Base-by-base conservation (phyloP, 2,113 vertebrate species). In the Dicaeum eximium region DNA sequence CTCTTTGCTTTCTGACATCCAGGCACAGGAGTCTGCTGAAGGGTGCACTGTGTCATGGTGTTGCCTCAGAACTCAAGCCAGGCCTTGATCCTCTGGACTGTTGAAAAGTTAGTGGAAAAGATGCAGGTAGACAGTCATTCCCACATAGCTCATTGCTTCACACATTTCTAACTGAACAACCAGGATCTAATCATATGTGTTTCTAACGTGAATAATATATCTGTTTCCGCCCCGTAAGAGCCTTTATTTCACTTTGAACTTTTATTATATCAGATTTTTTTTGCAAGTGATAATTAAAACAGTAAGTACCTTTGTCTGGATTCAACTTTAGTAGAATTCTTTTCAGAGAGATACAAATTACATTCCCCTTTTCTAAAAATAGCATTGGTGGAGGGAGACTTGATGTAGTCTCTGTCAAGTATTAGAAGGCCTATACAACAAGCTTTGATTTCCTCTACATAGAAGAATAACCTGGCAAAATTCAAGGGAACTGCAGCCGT, bases 261-360 rank as follows among this genome's bases (percentile, higher is more conserved):
- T 90, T 70, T 71, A 38, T 85, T 88, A 28, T 73, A 90, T 65
- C 56, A 42, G 53, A 30, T n/a, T 64, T 65, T 65, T 92, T 96
- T 85, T 27, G 6, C 67, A 88, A 81, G 95, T 86, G 85, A 94
- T 95, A 95, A 95, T 94, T 96, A 80, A 93, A 94, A 86, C 90
- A 95, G 74, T 86, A 93, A 93, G 85, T 94, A 96, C 75, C 64
- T 94, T 64, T 93, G 75, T 95, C 93, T 96, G 96, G 90, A 94
- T 93, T 94, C 84, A 90, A 73, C 85, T 94, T 93, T 38, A 56
- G 85, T 20, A 72, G 67, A 90, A 83, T 92, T 86, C 47, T 93
- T 96, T 96, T 93, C 79, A 93, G 28, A 86, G 85, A 40, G 56
- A 51, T 82, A 95, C 48, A 88, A 90, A 85, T 82, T 93, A n/a